Base-by-base conservation (phyloP, 2,797 vertebrate genomes). In the Crocidura indochinensis region DNA sequence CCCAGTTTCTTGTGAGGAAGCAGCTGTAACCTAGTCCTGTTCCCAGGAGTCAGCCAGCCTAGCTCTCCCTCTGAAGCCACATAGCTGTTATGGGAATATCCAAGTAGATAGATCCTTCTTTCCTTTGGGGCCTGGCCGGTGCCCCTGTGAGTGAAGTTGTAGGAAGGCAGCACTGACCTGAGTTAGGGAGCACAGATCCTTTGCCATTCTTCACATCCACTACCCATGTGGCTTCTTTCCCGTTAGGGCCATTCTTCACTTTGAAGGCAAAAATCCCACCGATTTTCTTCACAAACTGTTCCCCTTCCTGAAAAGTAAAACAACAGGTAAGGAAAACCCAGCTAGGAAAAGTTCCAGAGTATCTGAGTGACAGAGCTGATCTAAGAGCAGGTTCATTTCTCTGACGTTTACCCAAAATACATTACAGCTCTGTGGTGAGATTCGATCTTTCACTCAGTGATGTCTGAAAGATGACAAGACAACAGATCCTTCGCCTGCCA, bases 121-220 rank as follows among this genome's bases (percentile, higher is more conserved):
- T 31, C 68, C 44, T 51, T 0, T 38, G 46, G 10, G 49, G 75
- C 31, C 46, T 10, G 49, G 60, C 29, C 53, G 24, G 0, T 0
- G n/a, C 20, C 60, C 27, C 49, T 3, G 2, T 38, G 71, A 47
- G 29, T 2, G 56, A 75, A 62, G 71, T n/a, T 19, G 15, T 12
- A 53, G 51, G 12, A 4, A 46, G 3, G 4, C 2, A 12, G 56
- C 53, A 97, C 98, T 93, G 76, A 99, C 99, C 99, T 97, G 98
- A 95, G 86, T 99, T 98, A 74, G 96, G 95, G 93, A 94, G 97
- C 89, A 99, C 98, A 0, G 98, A 99, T n/a, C 99, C 99, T 96
- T 97, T 99, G 75, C 99, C 99, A 0, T 99, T 99, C 96, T 99
- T 99, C 96, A 99, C 99, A 62, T 99, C 99, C 46, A 99, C 99